Evolutionary conservation across 1,140 invertebrate genomes (phyloP).

Genomic region (Hylaeus anthracinus): DNA sequence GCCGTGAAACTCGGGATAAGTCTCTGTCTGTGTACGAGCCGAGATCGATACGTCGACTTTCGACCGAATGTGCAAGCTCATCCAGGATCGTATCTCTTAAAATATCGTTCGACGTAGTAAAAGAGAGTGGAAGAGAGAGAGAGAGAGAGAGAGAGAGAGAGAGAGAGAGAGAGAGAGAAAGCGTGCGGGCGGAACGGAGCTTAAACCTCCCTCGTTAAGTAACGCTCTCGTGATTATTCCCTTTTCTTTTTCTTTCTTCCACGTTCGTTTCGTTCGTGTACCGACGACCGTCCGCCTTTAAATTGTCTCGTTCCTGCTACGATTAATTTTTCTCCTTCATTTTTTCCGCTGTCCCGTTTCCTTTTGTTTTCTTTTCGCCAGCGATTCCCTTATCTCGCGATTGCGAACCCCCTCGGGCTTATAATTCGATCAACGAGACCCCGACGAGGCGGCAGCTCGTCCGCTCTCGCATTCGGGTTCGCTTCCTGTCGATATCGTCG

Average conservation of each 20-base stretch:
- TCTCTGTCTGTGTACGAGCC: neutral
- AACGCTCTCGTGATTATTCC: slow-evolving; percentile 44
- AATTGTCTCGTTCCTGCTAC: slow-evolving; percentile 37
- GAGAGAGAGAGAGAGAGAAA: neutral
- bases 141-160: too few species aligned
- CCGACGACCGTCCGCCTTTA: slow-evolving; percentile 21
- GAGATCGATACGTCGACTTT: slow-evolving; percentile 56
- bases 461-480: neutral
- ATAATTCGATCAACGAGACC: slow-evolving; percentile 13
- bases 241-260: neutral
- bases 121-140: too few species aligned
- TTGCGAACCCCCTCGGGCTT: neutral
- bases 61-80: slow-evolving; percentile 74
- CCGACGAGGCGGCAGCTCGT: neutral
- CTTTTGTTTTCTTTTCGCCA: too few species aligned
- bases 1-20: slow-evolving; percentile 20
- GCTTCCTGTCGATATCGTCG: neutral
- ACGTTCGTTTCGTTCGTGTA: neutral
- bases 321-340: slow-evolving; percentile 21
- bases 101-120: slow-evolving; percentile 66
- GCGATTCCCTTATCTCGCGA: neutral
- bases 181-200: slow-evolving; percentile 65
- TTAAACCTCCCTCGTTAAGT: slow-evolving; percentile 53
- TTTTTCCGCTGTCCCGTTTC: neutral
- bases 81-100: slow-evolving; percentile 74